Evolutionary conservation across 2,113 vertebrate genomes (phyloP).

Genomic region (Hystrix cristata): DNA sequence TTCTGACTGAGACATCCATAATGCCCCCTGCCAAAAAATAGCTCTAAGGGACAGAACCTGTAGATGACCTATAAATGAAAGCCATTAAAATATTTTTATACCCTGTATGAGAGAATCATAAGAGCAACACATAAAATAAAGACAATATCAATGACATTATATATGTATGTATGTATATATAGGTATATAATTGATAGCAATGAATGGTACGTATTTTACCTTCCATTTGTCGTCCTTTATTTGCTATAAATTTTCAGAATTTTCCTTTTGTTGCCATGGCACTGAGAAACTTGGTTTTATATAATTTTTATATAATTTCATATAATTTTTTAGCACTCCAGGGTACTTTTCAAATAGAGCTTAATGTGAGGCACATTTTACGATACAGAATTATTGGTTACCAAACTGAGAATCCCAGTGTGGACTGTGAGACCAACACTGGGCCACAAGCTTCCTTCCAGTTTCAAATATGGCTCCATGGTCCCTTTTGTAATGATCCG

Average conservation of each 20-base stretch:
- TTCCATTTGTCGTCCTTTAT: not conserved
- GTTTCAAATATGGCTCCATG: not conserved
- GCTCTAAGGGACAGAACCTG: slow-evolving; percentile 4
- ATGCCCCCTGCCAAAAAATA: not conserved
- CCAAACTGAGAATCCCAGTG: not conserved
- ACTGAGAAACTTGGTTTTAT: not conserved
- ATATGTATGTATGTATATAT: not conserved
- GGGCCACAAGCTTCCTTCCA: not conserved
- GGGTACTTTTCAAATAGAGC: not conserved
- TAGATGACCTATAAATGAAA: slow-evolving; percentile 23
- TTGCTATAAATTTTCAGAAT: slow-evolving; percentile 3
- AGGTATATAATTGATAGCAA: slow-evolving; percentile 57
- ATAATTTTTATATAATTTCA: not conserved
- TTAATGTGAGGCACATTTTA: slow-evolving; percentile 8
- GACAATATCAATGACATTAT: slow-evolving; percentile 55
- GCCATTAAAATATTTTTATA: slow-evolving; percentile 66
- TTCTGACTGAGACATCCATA: not conserved
- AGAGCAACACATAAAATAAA: slow-evolving; percentile 47
- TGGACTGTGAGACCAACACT: not conserved
- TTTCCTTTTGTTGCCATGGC: not conserved
- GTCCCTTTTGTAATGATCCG: not conserved
- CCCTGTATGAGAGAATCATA: slow-evolving; percentile 44
- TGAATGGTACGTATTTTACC: not conserved
- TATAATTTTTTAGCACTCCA: not conserved
- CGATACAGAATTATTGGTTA: not conserved